Evolutionary conservation across 2,113 vertebrate species (phyloP).

Genomic region (Tautogolabrus adspersus): DNA sequence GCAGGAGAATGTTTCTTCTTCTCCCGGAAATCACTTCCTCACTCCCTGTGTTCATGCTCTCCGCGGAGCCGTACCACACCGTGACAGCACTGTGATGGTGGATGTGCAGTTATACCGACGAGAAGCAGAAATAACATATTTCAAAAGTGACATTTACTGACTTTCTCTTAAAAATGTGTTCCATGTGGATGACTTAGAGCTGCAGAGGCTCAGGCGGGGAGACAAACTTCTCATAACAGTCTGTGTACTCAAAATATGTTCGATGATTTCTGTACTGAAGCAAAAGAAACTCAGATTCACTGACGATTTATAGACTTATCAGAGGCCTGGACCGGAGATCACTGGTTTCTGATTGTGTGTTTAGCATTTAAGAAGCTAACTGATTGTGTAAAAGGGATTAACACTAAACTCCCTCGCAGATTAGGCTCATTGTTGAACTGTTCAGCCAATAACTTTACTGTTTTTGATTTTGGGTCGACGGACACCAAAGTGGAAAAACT

Average conservation of each 20-base stretch:
- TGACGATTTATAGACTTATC: not conserved
- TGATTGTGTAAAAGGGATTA: no score
- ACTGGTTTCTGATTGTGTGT: no score
- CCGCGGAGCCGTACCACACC: not conserved
- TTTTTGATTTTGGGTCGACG: no score
- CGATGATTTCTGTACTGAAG: not conserved
- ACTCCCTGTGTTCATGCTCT: not conserved
- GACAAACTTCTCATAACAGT: not conserved
- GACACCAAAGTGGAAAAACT: no score
- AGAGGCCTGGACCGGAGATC: no score
- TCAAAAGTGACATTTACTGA: slow-evolving; percentile 20
- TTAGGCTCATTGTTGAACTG: no score
- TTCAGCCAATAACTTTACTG: no score
- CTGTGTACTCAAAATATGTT: not conserved
- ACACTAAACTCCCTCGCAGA: no score
- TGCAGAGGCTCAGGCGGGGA: not conserved
- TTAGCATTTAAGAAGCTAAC: no score
- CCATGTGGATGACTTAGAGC: slow-evolving; percentile 13
- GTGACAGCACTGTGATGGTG: not conserved
- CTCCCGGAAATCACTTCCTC: slow-evolving; percentile 16
- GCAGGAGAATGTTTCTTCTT: slow-evolving; percentile 19
- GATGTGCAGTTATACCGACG: slow-evolving; percentile 8
- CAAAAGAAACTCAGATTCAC: no score
- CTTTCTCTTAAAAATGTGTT: slow-evolving; percentile 12
- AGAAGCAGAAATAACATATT: slow-evolving; percentile 5